Evolutionary conservation across 2,888 invertebrate species (phyloP), one percentile per base, ranked within the genome.

Genomic region (Drosophila hawaiiensis): DNA sequence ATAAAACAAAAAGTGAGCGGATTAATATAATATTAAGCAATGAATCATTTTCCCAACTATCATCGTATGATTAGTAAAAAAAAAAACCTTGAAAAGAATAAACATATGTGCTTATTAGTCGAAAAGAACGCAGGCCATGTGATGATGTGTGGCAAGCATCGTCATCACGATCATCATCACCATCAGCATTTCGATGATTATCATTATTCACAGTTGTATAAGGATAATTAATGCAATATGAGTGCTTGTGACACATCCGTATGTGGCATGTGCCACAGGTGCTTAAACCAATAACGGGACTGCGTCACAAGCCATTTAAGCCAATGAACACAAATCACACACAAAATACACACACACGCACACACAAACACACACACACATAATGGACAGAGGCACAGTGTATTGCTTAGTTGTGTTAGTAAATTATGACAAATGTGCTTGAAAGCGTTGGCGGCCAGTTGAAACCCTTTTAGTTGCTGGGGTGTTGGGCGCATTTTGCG

Each of bases 211-310:
- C 22, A 33, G 19, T 29, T 28, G 35, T 59, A 59, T 59, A 47
- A 50, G 84, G 61, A 87, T 91, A 92, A 92, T 92, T 92, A 92
- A 92, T 92, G 87, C 82, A 83, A 82, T 78, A 47, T 65, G 63
- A 65, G 74, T 78, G 76, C 68, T 73, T 75, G 71, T 73, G 84
- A 83, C 82, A 83, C 70, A 78, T 63, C 69, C 67, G 59, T 59
- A 76, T 76, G 80, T 82, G 67, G 68, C 90, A 85, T 90, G 88
- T 91, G 93, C 93, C 93, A 93, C 93, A 93, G 93, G 93, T 93
- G 93, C 92, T 89, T 91, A 77, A 84, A 82, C 81, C 91, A 84
- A 90, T 84, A 81, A 83, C 84, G 78, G 68, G 68, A 82, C 75
- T 68, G 79, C 76, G 74, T 74, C 76, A 67, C 79, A 82, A 82